Evolutionary conservation across 2,888 invertebrate species (phyloP), one percentile per base, ranked within the genome.

Genomic region (Melinaea marsaeus): DNA sequence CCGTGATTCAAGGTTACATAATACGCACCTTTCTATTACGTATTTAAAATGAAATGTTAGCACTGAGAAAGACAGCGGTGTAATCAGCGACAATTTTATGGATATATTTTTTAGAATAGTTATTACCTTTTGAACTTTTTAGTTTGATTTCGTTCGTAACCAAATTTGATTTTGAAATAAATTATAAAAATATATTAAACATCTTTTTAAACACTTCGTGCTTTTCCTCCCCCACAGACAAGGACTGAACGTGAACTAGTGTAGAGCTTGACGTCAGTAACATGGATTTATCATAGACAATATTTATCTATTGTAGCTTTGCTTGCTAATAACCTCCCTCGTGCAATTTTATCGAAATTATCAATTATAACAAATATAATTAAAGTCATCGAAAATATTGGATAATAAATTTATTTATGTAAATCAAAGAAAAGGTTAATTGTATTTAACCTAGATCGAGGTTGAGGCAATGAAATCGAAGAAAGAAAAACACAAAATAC

Each of bases 1-100:
- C 83, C 88, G 90, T 89, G 90, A 90, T 89, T 90, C 90, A 90
- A 90, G 90, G 90, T 90, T 90, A 90, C 89, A 84, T 90, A 90
- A 90, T 87, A 81, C 83, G 79, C 83, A 84, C 78, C 80, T 81
- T 85, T 84, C 79, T 80, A 79, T 77, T 77, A 74, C 75, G 72
- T 74, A 77, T 47, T 34, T 72, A 73, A 77, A 81, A 77, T 78
- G 69, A 74, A 76, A 75, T 75, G 73, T 74, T 76, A 74, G 73
- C 74, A 77, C 78, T 72, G 42, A 60, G 63, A 37, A 65, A 66
- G 56, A 67, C 74, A 71, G 72, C 70, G 32, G 32, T 13, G 13
- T 13, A 57, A 22, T 13, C 32, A 13, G 13, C 32, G 45, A 63
- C 58, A 61, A 62, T 69, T 67, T 62, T 56, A 62, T 34, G 34